Evolutionary conservation across 2,888 invertebrate species (phyloP).

Genomic region (Cheilosia vulpina): DNA sequence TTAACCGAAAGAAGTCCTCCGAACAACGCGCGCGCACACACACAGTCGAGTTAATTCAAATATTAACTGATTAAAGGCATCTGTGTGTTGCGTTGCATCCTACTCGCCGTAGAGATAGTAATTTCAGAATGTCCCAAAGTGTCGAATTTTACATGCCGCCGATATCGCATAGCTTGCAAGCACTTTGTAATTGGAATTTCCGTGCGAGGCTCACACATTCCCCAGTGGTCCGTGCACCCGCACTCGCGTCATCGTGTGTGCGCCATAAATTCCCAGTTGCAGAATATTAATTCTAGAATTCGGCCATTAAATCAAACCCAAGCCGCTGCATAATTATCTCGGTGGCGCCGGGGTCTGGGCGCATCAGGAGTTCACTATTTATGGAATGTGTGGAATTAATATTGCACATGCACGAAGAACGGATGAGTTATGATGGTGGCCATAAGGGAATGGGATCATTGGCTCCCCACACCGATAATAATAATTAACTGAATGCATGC

Average conservation of each 20-base stretch:
- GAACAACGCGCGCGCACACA: neutral
- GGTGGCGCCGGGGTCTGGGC: slow-evolving; percentile 59
- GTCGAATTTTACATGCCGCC: slow-evolving; percentile 68
- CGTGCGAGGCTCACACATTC: slow-evolving; percentile 6
- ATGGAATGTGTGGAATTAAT: slow-evolving; percentile 75
- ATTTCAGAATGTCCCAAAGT: slow-evolving; percentile 62
- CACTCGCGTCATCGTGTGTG: slow-evolving; percentile 3
- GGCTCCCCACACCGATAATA: slow-evolving; percentile 68
- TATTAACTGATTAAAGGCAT: slow-evolving; percentile 51
- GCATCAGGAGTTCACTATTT: slow-evolving; percentile 70
- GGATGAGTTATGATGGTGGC: slow-evolving; percentile 55
- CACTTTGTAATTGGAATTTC: slow-evolving; percentile 62
- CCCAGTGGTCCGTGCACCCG: slow-evolving; percentile 19
- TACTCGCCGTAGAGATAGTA: neutral
- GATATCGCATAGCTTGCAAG: slow-evolving; percentile 57
- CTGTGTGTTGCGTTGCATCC: slow-evolving; percentile 1
- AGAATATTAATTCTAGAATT: slow-evolving; percentile 75
- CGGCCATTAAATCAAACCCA: slow-evolving; percentile 73
- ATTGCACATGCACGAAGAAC: slow-evolving; percentile 52
- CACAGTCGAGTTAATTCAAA: slow-evolving; percentile 26
- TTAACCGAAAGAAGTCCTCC: slow-evolving; percentile 24
- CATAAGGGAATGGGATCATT: slow-evolving; percentile 40
- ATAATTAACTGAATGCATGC: slow-evolving; percentile 69
- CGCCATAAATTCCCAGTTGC: slow-evolving; percentile 72
- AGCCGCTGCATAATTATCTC: slow-evolving; percentile 75